A percentile compares a stretch with the other conserved stretches of the same genome.
Evolutionary conservation across 64 coral and sea anemone species (phyloP).

Genomic region (Exaiptasia diaphana): DNA sequence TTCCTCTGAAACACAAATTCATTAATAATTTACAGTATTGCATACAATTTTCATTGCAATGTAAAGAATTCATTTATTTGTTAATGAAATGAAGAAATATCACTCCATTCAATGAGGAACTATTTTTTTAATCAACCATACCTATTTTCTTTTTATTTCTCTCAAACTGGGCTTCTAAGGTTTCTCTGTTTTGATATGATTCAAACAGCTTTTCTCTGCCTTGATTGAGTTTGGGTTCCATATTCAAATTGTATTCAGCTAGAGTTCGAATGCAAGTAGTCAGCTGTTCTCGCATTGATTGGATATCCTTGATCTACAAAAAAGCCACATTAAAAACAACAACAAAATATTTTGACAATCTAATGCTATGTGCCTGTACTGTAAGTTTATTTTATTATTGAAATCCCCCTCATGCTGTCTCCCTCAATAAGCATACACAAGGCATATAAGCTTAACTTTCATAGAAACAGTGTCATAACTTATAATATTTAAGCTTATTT

Average conservation of each 20-base stretch:
- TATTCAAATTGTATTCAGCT: constrained; percentile 70
- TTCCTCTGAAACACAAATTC: constrained; percentile 2
- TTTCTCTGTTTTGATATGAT: constrained; percentile 55
- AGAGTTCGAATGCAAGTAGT: constrained; percentile 64
- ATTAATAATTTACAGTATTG: background rate
- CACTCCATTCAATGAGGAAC: too few relatives aligned
- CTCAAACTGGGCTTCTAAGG: constrained; percentile 67
- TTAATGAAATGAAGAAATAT: too few relatives aligned
- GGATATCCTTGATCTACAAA: constrained; percentile 63
- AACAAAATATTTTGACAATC: background rate
- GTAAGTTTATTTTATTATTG: background rate
- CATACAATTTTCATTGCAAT: too few relatives aligned
- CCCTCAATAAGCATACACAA: background rate
- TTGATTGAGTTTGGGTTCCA: constrained; percentile 50
- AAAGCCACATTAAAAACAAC: background rate
- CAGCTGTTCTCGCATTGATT: constrained; percentile 43
- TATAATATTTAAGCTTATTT: background rate
- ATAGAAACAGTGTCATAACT: too few relatives aligned
- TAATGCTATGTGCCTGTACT: background rate
- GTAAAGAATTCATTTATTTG: too few relatives aligned
- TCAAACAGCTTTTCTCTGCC: constrained; percentile 51
- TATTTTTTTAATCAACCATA: background rate
- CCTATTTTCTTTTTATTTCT: constrained; percentile 68
- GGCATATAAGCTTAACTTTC: background rate
- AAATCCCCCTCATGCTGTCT: background rate